Evolutionary conservation across 2,888 invertebrate species (phyloP).

Genomic region (Nezara viridula): DNA sequence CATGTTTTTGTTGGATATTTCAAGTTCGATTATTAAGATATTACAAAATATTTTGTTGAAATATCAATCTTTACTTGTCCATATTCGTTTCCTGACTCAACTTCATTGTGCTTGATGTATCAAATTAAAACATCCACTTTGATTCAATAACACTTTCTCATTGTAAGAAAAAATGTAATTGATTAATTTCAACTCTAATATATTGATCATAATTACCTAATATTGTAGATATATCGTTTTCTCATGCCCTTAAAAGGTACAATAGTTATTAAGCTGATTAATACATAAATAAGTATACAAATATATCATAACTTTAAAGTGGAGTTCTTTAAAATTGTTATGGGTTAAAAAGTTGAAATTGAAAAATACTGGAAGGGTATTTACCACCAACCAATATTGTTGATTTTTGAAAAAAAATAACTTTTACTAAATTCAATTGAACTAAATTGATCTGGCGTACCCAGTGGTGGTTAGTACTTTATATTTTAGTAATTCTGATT

Average conservation of each 20-base stretch:
- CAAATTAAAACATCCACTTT: background rate
- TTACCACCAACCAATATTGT: background rate
- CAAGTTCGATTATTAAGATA: background rate
- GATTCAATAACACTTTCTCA: background rate
- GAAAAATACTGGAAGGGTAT: background rate
- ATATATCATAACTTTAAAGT: background rate
- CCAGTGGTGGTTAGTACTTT: background rate
- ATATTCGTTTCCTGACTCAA: background rate
- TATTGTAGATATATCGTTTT: background rate
- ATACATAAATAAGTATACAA: background rate
- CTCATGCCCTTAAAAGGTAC: too few species aligned
- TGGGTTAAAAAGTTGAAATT: background rate
- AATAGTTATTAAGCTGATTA: background rate
- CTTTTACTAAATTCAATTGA: too few species aligned
- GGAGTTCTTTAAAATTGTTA: background rate
- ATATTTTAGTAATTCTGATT: too few species aligned
- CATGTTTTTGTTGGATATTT: background rate
- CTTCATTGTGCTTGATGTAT: background rate
- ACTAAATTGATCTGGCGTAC: background rate
- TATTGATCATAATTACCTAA: background rate
- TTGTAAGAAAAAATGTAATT: background rate
- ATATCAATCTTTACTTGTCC: background rate
- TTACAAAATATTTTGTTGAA: background rate
- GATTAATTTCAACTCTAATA: background rate
- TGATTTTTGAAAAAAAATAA: background rate